Evolutionary conservation across 1,140 invertebrate species (phyloP).

Genomic region (Oryctes rhinoceros): DNA sequence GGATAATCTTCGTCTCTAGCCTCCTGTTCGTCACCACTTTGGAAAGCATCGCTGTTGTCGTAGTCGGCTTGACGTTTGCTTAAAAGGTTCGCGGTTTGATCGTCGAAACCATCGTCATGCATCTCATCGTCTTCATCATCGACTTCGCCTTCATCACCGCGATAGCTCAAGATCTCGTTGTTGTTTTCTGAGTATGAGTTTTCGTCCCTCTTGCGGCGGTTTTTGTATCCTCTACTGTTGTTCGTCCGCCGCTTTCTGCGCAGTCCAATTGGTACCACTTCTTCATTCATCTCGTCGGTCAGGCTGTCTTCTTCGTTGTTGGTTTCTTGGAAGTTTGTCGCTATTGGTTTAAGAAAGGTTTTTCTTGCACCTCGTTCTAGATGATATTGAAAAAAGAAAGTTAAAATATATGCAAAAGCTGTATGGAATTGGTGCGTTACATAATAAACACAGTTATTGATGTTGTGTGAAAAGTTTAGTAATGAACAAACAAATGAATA

Average conservation of each 20-base stretch:
- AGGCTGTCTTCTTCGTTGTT: background rate
- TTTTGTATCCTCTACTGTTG: background rate
- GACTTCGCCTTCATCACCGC: conserved; percentile 33
- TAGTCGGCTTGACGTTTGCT: conserved; percentile 39
- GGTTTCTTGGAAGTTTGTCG: background rate
- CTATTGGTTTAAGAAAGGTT: background rate
- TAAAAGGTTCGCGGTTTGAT: conserved; percentile 26
- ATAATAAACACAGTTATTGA: background rate
- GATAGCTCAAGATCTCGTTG: background rate
- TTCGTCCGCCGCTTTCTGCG: background rate
- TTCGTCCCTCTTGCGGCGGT: conserved; percentile 20
- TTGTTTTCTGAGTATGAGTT: conserved; percentile 7
- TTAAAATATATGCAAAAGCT: background rate
- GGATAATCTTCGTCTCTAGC: conserved; percentile 37
- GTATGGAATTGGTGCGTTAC: background rate
- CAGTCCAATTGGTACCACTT: conserved; percentile 1
- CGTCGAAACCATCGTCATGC: conserved; percentile 41
- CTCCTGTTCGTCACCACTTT: conserved; percentile 41
- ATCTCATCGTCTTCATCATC: conserved; percentile 42
- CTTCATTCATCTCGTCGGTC: conserved; percentile 2
- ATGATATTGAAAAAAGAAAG: background rate
- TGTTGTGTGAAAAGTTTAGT: no score
- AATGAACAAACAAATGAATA: no score
- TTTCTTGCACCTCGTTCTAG: background rate
- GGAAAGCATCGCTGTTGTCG: background rate